These are phyloP conservation scores for Phalloptychus januarius DNA, from an alignment of 2,797 vertebrate species.

Conservation along the genomic window DNA sequence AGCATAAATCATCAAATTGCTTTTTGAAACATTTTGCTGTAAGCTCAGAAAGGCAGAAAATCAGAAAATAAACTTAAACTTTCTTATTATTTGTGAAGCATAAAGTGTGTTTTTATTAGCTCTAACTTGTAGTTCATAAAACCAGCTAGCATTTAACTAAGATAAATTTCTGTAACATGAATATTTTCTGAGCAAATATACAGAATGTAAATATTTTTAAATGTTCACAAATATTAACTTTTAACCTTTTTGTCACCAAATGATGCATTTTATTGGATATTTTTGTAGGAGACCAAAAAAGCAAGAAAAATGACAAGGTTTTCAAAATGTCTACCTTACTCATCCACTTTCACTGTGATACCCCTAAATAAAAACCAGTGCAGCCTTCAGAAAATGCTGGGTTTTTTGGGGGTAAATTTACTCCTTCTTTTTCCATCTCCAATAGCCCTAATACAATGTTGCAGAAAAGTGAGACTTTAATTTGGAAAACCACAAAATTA, in stretches of 20 bases:
- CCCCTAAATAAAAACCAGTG: background rate
- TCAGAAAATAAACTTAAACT: background rate
- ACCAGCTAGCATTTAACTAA: background rate
- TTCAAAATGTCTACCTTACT: background rate
- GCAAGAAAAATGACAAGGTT: no score
- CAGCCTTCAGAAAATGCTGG: background rate
- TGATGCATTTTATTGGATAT: background rate
- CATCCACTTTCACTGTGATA: background rate
- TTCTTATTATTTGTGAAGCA: background rate
- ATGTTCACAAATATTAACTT: background rate
- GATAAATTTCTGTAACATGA: background rate
- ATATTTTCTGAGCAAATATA: background rate
- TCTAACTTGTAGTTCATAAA: background rate
- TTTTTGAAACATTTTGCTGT: background rate
- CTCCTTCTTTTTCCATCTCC: no score
- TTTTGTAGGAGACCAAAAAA: background rate
- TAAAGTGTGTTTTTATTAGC: background rate
- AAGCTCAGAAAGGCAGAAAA: background rate
- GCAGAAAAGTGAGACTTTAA: background rate
- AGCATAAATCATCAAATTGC: background rate
- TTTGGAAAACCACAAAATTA: background rate
- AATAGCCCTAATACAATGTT: no score
- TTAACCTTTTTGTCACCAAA: background rate
- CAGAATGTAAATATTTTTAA: background rate
- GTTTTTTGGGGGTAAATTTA: no score